Evolutionary conservation across 2,113 vertebrate species (phyloP), one percentile per base, ranked within the genome.

Genomic region (Callipepla squamata): DNA sequence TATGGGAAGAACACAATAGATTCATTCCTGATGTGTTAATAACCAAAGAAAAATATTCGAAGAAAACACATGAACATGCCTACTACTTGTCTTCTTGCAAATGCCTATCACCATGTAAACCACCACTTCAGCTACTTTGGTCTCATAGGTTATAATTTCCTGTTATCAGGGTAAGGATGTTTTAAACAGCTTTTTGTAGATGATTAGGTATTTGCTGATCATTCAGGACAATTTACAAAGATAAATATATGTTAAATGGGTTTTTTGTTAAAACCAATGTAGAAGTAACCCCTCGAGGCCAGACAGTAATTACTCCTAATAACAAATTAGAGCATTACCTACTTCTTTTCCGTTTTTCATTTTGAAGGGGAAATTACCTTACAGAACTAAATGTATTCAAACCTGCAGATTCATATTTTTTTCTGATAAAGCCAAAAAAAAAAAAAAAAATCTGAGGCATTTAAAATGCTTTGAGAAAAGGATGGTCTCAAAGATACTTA

Each of bases 251-350:
- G 93, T 97, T 97, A 98, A 98, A 98, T 98, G 95, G 55, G 96
- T 98, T 98, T 98, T 97, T 97, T 96, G 96, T 97, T 98, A 96
- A 97, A 98, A 95, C 91, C 97, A 97, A 95, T 95, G 91, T 87
- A 96, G 95, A 97, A 96, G 93, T 97, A 98, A 98, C 97, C 97
- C 95, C 97, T 98, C 17, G 85, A 96, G 97, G 98, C 96, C 96
- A 98, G 96, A 94, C 90, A 98, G 93, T 98, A 98, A 98, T 98
- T 98, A 98, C 97, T 98, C 95, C 97, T 98, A 98, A 97, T 98
- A 98, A 98, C 96, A 98, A 98, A 98, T 98, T 97, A 98, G 98
- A 97, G 95, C 95, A 97, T 98, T 98, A 98, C 96, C 96, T 98
- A 95, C 91, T 95, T 96, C 94, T 97, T 97, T 98, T 97, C 93